Conservation (phyloP, 2,888 invertebrate genomes). For the Deladenus siricidicola region DNA sequence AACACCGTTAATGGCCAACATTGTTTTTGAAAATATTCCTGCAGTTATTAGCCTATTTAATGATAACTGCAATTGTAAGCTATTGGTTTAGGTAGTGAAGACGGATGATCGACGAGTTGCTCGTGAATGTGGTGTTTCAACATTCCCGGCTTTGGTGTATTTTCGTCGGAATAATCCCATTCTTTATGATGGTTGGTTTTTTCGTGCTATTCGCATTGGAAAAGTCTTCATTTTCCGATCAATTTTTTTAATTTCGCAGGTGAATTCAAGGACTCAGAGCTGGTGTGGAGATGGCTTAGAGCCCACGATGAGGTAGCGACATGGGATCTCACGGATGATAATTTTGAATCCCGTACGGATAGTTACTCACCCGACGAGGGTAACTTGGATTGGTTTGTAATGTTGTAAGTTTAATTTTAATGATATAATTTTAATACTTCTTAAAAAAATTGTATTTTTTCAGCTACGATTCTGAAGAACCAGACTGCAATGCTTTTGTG, state of each 20-base stretch:
- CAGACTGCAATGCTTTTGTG: conserved; percentile 49
- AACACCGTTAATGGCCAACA: too few species aligned
- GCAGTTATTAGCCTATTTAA: too few species aligned
- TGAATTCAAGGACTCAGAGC: conserved; percentile 51
- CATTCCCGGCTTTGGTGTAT: conserved; percentile 89
- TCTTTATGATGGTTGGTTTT: conserved; percentile 87
- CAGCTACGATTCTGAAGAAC: conserved; percentile 51
- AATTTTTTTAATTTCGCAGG: conserved; percentile 27
- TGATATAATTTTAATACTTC: not conserved
- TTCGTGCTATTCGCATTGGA: conserved; percentile 28
- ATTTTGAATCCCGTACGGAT: conserved; percentile 47
- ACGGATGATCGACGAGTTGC: conserved; percentile 61
- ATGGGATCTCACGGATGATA: conserved; percentile 50
- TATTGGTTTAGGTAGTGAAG: conserved; percentile 48
- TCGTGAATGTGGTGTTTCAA: conserved; percentile 88
- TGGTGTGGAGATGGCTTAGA: conserved; percentile 50
- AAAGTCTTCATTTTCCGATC: not conserved
- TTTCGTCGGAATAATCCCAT: conserved; percentile 92
- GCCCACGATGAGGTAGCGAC: conserved; percentile 49
- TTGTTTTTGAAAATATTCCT: too few species aligned
- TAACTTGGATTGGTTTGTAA: conserved; percentile 52
- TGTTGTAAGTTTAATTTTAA: conserved; percentile 44
- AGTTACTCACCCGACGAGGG: conserved; percentile 50
- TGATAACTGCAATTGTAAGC: too few species aligned
- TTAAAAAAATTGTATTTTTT: conserved; percentile 6